Evolutionary conservation across 2,888 invertebrate genomes (phyloP).

Genomic region (Cryptus viduatorius): DNA sequence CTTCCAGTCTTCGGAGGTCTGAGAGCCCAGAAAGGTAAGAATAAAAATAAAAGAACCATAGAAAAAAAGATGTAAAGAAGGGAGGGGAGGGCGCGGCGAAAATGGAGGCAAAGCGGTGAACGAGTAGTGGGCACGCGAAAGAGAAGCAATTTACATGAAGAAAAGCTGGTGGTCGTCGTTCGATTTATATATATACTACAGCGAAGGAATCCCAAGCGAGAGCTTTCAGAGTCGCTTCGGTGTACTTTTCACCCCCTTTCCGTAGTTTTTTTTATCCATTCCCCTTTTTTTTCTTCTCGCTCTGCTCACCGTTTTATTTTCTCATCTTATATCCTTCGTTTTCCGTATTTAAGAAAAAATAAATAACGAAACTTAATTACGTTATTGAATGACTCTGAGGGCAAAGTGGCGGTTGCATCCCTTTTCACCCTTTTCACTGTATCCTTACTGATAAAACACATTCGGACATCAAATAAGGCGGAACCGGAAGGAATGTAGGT

Average conservation of each 20-base stretch:
- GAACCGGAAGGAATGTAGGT: conserved; percentile 17
- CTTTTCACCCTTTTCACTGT: neutral
- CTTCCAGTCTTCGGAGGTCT: conserved; percentile 49
- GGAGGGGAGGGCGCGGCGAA: conserved; percentile 21
- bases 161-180: conserved; percentile 62
- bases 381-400: conserved; percentile 76
- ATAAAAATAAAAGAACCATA: conserved; percentile 55
- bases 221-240: conserved; percentile 45
- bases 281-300: neutral
- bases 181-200: conserved; percentile 35
- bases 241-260: conserved; percentile 50
- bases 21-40: conserved; percentile 34
- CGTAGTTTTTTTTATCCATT: neutral
- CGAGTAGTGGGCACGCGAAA: conserved; percentile 72
- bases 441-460: conserved; percentile 38
- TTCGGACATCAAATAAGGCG: conserved; percentile 35
- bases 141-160: conserved; percentile 74
- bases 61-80: conserved; percentile 23
- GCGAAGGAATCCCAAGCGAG: conserved; percentile 6
- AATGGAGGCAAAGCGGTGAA: conserved; percentile 56
- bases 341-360: conserved; percentile 2
- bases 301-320: conserved; percentile 6
- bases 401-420: conserved; percentile 64
- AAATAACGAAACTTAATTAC: conserved; percentile 76
- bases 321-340: conserved; percentile 49